These are phyloP conservation scores for Linnaemya vulpina DNA, from an alignment of 2,888 invertebrate genomes.

Conservation along the genomic window DNA sequence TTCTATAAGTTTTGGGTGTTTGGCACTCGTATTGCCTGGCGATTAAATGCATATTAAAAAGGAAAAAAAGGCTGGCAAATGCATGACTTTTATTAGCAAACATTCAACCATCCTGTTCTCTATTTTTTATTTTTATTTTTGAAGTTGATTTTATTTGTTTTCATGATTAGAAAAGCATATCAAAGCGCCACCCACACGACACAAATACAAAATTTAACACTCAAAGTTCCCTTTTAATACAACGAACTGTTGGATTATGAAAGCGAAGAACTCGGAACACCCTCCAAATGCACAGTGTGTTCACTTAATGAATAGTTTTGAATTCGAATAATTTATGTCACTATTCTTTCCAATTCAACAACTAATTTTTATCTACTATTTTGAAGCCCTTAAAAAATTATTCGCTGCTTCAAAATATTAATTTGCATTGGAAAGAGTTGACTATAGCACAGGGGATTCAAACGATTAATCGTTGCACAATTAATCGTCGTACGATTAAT, in stretches of 20 bases:
- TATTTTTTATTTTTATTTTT: no score
- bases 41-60: conserved; percentile 55
- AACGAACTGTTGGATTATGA: conserved; percentile 38
- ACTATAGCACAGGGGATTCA: no score
- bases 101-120: conserved; percentile 41
- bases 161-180: conserved; percentile 63
- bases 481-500: no score
- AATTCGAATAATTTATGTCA: background rate
- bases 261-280: conserved; percentile 37
- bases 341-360: no score
- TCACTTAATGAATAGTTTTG: background rate
- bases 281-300: conserved; percentile 30
- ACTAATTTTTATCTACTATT: no score
- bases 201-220: conserved; percentile 35
- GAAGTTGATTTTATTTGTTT: conserved; percentile 39
- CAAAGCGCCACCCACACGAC: conserved; percentile 72
- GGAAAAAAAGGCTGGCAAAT: conserved; percentile 61
- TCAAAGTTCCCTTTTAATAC: conserved; percentile 47
- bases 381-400: no score
- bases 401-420: no score
- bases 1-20: conserved; percentile 27
- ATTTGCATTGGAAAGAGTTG: no score
- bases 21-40: conserved; percentile 45
- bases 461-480: no score
- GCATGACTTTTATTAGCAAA: conserved; percentile 59